Percentiles rank a stretch among this genome's conserved stretches.
Conservation (phyloP, 2,888 invertebrate species). For the Chaetoderma sp. region DNA sequence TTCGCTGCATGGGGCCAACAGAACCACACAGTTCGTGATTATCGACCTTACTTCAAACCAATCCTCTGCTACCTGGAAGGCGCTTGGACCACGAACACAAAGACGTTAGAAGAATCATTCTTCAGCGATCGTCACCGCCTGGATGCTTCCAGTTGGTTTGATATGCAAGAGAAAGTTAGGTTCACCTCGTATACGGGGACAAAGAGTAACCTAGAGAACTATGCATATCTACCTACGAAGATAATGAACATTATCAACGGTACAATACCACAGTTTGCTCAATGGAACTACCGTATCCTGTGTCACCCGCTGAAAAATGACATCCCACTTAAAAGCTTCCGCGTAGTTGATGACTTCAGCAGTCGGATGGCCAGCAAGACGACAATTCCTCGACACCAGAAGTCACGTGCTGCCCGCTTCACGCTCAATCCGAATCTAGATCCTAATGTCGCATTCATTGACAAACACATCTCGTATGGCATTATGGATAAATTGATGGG, state of each 20-base stretch:
- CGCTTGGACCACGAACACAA: conserved; percentile 50
- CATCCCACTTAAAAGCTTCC: conserved; percentile 11
- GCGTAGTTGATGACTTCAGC: conserved; percentile 4
- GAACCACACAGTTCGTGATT: conserved; percentile 43
- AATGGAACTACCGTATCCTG: conserved; percentile 34
- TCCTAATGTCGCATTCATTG: neutral
- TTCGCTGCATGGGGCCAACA: conserved; percentile 57
- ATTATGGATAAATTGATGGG: conserved; percentile 47
- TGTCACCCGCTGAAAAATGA: conserved; percentile 20
- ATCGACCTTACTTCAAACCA: conserved; percentile 55
- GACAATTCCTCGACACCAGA: neutral
- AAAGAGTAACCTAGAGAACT: conserved; percentile 49
- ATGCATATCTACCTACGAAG: conserved; percentile 53
- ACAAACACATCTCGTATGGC: conserved; percentile 32
- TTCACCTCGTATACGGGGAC: conserved; percentile 50
- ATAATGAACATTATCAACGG: conserved; percentile 43
- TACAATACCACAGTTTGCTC: too few species aligned
- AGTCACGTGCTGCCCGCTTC: conserved; percentile 14
- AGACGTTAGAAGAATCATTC: conserved; percentile 52
- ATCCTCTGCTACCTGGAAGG: conserved; percentile 58
- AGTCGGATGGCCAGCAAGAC: conserved; percentile 13
- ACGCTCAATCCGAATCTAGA: too few species aligned
- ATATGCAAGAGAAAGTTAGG: conserved; percentile 52
- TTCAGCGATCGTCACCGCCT: conserved; percentile 55
- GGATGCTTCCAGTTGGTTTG: conserved; percentile 50